Base-by-base conservation (phyloP, 30 jellyfish, hydroid and myxozoan genomes). In the Rhopilema esculentum region DNA sequence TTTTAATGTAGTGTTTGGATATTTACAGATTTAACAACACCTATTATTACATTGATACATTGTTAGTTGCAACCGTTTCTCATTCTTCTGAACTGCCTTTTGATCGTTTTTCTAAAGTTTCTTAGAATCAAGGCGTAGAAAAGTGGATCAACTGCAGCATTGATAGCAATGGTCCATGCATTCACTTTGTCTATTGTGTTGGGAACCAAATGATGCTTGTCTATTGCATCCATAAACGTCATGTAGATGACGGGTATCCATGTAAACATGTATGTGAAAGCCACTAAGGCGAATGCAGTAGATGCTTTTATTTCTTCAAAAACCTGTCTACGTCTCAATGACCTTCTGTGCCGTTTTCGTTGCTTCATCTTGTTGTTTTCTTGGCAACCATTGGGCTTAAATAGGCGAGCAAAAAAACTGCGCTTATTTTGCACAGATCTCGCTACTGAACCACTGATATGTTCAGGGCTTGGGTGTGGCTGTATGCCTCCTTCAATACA, bases 241-340 rank as follows among this genome's bases (percentile, higher is more conserved):
- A 92, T 86, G 53, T 75, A 79, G 25, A 87, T 82, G 30, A 92
- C 97, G 9, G 98, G 98, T 49, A 92, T 77, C 98, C 98, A 92
- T 7, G 96, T 92, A 33, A 92, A 85, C 98, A 92, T 92, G 81
- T 92, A 92, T 51, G 97, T 92, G 49, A 87, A 53, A 6, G 98
- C 97, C 7, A 92, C 98, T 27, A 89, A 85, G 25, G 94, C 98
- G 52, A 92, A 92, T 40, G 98, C 98, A 17, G 89, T 33, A 15
- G 98, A 69, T 4, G 98, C 91, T 30, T 78, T 86, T 1, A 92
- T 49, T 62, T 92, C 98, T 19, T 82, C 87, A 33, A 92, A 28
- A 64, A 75, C 72, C 15, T 76, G 79, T 30, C 82, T 83, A 26
- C 79, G 33, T 50, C 89, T 85, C 49, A 50, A 29, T 17, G 85